A percentile compares a stretch with the other conserved stretches of the same genome.
These are phyloP conservation scores for Myiothlypis coronata DNA, from an alignment of 2,797 vertebrate species.

Conservation along the genomic window DNA sequence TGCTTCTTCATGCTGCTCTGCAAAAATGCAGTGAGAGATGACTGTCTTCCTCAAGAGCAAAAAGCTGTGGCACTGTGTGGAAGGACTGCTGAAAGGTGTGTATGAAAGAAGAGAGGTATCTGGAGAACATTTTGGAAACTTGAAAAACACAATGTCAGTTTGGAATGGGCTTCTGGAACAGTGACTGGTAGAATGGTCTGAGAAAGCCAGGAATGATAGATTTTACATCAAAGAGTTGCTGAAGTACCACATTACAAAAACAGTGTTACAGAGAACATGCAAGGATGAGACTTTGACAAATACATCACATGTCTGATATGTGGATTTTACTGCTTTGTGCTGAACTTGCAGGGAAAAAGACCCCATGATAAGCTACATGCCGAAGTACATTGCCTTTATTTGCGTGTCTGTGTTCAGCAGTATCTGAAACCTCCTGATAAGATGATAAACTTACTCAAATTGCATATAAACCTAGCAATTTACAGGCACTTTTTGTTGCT, in stretches of 20 bases:
- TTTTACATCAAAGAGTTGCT: background rate
- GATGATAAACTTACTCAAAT: background rate
- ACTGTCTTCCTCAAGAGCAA: background rate
- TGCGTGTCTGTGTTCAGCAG: background rate
- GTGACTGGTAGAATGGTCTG: background rate
- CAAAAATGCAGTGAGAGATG: background rate
- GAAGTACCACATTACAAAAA: background rate
- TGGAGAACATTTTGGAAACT: background rate
- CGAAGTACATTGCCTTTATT: background rate
- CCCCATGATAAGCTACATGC: background rate
- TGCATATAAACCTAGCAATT: conserved; percentile 22
- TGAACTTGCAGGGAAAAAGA: background rate
- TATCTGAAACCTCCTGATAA: conserved; percentile 8
- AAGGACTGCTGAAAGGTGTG: background rate
- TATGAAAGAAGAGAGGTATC: background rate
- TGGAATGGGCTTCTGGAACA: background rate
- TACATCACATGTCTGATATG: background rate
- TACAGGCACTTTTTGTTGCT: background rate
- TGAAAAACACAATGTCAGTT: background rate
- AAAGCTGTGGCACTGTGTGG: background rate
- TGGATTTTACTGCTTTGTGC: background rate
- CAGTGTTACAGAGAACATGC: background rate
- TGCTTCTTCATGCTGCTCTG: background rate
- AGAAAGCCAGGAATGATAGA: background rate
- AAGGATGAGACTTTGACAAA: background rate